Evolutionary conservation across 2,888 invertebrate genomes (phyloP), one percentile per base, ranked within the genome.

Genomic region (Tortricodes alternella): DNA sequence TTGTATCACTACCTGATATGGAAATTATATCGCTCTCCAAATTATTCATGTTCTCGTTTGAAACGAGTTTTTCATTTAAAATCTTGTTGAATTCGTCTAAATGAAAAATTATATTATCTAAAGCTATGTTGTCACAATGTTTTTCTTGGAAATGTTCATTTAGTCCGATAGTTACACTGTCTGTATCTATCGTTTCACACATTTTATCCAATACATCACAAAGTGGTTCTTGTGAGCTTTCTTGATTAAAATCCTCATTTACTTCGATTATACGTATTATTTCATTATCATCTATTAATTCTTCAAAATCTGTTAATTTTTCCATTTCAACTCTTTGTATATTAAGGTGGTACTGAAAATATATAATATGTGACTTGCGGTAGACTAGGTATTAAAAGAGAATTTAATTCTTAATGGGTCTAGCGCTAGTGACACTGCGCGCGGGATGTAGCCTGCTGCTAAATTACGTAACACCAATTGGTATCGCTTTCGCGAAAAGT

Each of bases 51-150:
- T 13, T 8, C 8, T 41, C 7, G 37, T 34, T 37, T 29, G 32
- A 18, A 48, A n/a, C 37, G 8, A 49, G 37, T 11, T 38, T 37
- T 16, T 57, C 15, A 6, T 52, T 27, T 19, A 52, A 46, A 23
- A 18, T 15, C 3, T 58, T 55, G 46, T n/a, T 29, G 3, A 66
- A 62, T 39, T 61, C 57, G 21, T 62, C 53, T 11, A 60, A 39
- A 43, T 57, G 27, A 0, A 46, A 7, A 5, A 21, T 9, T 3
- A 19, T n/a, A n/a, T n/a, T n/a, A n/a, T 50, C 15, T 29, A 9
- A 18, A 5, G 15, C 5, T 23, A 2, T 29, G 16, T 41, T 13
- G 7, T 13, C 21, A 13, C 2, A 8, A 8, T 2, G 21, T n/a
- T 49, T 18, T 13, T 38, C 21, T n/a, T n/a, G n/a, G n/a, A 46